Evolutionary conservation across 1,140 invertebrate genomes (phyloP).

Genomic region (Pygmarrhopalites habei): DNA sequence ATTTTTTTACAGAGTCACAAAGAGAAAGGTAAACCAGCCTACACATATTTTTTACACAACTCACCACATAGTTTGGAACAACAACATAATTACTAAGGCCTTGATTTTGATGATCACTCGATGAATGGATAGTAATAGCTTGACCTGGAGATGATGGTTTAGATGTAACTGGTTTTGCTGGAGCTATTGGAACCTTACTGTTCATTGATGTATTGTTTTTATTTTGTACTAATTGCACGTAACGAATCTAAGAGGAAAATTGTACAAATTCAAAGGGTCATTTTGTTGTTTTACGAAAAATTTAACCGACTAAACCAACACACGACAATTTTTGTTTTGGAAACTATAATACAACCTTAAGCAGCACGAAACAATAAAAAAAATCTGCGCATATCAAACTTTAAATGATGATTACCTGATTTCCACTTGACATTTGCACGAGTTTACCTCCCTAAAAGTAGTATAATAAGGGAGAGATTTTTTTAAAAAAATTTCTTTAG

Average conservation of each 20-base stretch:
- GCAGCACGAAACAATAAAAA: too few relatives aligned
- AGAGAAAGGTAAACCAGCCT: too few relatives aligned
- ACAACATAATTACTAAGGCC: conserved; percentile 32
- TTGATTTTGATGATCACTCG: conserved; percentile 26
- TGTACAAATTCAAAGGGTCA: too few relatives aligned
- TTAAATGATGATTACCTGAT: conserved; percentile 22
- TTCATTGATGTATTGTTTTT: conserved; percentile 23
- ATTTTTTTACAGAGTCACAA: too few relatives aligned
- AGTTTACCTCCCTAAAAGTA: conserved; percentile 10
- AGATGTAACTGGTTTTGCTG: conserved; percentile 33
- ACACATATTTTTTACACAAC: too few relatives aligned
- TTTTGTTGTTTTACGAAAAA: too few relatives aligned
- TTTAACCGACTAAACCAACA: too few relatives aligned
- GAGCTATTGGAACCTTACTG: conserved; percentile 37
- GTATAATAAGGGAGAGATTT: too few relatives aligned
- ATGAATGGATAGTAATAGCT: conserved; percentile 30
- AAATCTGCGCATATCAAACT: too few relatives aligned
- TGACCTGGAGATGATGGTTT: conserved; percentile 31
- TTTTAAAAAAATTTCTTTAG: too few relatives aligned
- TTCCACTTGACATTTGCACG: neutral
- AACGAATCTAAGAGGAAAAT: conserved; percentile 25
- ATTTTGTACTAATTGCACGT: conserved; percentile 30
- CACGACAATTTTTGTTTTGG: too few relatives aligned
- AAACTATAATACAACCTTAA: too few relatives aligned
- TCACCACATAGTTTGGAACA: conserved; percentile 35